Evolutionary conservation across 2,797 vertebrate species (phyloP).

Genomic region (Momotus momota): DNA sequence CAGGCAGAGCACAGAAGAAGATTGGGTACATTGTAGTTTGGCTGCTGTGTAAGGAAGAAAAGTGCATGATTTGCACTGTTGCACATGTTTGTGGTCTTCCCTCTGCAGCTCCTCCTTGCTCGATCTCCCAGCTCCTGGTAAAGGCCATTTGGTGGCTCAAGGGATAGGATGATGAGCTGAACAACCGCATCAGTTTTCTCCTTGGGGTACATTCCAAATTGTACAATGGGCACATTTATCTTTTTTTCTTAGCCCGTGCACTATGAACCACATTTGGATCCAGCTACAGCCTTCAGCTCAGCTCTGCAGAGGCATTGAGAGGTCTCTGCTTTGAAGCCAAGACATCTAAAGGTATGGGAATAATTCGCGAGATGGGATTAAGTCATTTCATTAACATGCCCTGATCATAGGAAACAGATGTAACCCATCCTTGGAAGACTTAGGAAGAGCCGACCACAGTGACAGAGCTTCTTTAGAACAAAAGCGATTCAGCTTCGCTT

Average conservation of each 20-base stretch:
- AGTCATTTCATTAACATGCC: background rate
- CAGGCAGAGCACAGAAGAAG: background rate
- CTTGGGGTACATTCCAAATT: background rate
- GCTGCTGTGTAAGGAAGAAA: background rate
- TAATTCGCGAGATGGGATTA: fast-evolving
- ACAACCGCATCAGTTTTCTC: fast-evolving
- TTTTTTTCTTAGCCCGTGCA: background rate
- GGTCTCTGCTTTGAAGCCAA: background rate
- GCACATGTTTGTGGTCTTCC: fast-evolving
- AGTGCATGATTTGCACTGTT: background rate
- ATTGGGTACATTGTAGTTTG: fast-evolving
- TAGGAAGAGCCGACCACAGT: background rate
- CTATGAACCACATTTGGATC: background rate
- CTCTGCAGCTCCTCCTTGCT: background rate
- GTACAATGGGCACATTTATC: fast-evolving
- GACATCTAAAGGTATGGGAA: background rate
- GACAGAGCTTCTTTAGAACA: background rate
- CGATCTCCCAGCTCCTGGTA: background rate
- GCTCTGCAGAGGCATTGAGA: background rate
- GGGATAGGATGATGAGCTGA: fast-evolving
- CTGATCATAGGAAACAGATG: background rate
- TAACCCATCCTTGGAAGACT: background rate
- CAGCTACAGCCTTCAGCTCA: background rate
- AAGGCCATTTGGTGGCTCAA: background rate
- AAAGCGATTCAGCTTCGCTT: fast-evolving